A percentile compares a stretch with the other conserved stretches of the same genome.
Conservation (phyloP, 2,888 invertebrate genomes). For the Ametastegia equiseti region DNA sequence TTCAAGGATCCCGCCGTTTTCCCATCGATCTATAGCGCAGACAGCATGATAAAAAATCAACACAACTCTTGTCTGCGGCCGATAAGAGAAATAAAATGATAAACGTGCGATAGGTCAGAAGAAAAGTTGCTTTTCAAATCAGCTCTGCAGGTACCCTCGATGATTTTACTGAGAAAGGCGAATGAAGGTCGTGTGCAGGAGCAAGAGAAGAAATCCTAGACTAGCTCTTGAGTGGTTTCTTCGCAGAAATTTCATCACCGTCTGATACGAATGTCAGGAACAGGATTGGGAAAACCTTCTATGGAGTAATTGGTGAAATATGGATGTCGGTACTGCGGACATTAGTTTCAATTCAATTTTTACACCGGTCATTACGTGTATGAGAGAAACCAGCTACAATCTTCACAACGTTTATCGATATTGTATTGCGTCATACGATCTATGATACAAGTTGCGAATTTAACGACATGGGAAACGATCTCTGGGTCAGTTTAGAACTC, state of each 20-base stretch:
- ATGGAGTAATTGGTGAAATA: no score
- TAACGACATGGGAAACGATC: slow-evolving; percentile 38
- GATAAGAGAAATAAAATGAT: not conserved
- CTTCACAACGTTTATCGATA: not conserved
- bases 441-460: slow-evolving; percentile 15
- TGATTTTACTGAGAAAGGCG: not conserved
- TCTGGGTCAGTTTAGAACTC: slow-evolving; percentile 20
- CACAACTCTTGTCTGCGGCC: not conserved
- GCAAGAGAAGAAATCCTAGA: not conserved
- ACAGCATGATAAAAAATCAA: slow-evolving; percentile 11
- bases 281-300: not conserved
- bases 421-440: slow-evolving; percentile 8
- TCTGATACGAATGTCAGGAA: not conserved
- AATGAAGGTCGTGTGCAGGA: not conserved
- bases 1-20: not conserved
- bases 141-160: not conserved
- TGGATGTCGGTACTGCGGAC: no score
- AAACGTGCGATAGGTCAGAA: not conserved
- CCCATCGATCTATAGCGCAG: not conserved
- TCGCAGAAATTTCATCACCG: not conserved
- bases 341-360: not conserved
- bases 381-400: not conserved
- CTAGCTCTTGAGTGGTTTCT: not conserved
- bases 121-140: not conserved
- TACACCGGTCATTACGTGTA: not conserved